These are phyloP conservation scores for Caerostris extrusa DNA, from an alignment of 1,140 invertebrate genomes.

Conservation along the genomic window DNA sequence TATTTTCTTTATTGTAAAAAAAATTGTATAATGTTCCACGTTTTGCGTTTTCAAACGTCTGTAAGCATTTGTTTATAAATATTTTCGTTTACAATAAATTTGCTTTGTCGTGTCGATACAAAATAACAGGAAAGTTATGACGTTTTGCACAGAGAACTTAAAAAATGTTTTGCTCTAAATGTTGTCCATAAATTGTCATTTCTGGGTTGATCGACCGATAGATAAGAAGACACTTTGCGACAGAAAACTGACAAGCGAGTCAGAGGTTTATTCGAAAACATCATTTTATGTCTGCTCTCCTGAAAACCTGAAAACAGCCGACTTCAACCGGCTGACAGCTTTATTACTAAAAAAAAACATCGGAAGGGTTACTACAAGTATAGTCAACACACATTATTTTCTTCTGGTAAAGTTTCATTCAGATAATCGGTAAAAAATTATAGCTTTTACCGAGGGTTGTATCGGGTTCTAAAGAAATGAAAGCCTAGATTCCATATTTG, in stretches of 20 bases:
- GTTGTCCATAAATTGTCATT: not conserved
- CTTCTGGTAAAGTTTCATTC: not conserved
- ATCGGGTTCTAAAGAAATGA: conserved; percentile 41
- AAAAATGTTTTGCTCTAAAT: not conserved
- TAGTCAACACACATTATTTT: not conserved
- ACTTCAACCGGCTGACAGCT: conserved; percentile 7
- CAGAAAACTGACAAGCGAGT: not conserved
- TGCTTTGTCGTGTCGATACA: too few relatives aligned
- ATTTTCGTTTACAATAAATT: too few relatives aligned
- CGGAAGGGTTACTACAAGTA: not conserved
- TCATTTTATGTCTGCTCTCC: not conserved
- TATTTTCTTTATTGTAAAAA: too few relatives aligned
- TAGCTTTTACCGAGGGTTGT: conserved; percentile 54
- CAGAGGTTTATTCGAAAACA: not conserved
- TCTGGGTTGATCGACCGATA: not conserved
- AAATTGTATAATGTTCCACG: too few relatives aligned
- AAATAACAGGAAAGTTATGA: not conserved
- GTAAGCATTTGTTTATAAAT: too few relatives aligned
- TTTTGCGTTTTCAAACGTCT: too few relatives aligned
- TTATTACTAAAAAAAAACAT: not conserved
- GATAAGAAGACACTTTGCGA: conserved; percentile 6
- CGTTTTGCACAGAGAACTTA: not conserved
- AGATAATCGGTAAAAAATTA: conserved; percentile 54
- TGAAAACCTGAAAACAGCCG: not conserved
- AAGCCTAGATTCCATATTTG: conserved; percentile 54